phyloP scores from a whole-genome alignment of 2,888 invertebrate species.

The Conus canariensis region DNA sequence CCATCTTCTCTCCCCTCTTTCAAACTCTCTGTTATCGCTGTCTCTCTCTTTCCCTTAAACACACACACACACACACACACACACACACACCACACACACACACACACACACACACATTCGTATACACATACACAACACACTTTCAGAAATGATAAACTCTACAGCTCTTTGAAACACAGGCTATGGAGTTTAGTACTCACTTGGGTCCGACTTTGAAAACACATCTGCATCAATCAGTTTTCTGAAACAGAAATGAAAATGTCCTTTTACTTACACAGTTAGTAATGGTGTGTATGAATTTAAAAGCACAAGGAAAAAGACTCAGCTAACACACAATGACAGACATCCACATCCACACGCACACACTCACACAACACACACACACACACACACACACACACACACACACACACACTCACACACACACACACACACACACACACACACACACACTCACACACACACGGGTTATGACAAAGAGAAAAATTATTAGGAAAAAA shows the following conservation, averaged over 20 bases:
- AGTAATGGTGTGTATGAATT: too few relatives aligned
- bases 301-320: neutral
- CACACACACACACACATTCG: neutral
- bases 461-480: neutral
- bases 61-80: too few relatives aligned
- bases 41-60: too few relatives aligned
- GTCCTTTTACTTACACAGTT: neutral
- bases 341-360: neutral
- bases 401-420: too few relatives aligned
- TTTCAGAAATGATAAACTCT: too few relatives aligned
- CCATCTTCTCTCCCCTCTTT: too few relatives aligned
- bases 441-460: too few relatives aligned
- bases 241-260: conserved; percentile 60
- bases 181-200: conserved; percentile 57
- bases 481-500: neutral
- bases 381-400: too few relatives aligned
- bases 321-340: neutral
- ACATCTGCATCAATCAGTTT: conserved; percentile 77
- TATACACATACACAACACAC: neutral
- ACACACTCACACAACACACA: too few relatives aligned
- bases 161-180: too few relatives aligned
- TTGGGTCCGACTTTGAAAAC: conserved; percentile 78
- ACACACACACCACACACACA: too few relatives aligned
- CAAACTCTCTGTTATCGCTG: too few relatives aligned
- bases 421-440: neutral